phyloP scores from a whole-genome alignment of 1,140 invertebrate genomes.

The Coboldia fuscipes region DNA sequence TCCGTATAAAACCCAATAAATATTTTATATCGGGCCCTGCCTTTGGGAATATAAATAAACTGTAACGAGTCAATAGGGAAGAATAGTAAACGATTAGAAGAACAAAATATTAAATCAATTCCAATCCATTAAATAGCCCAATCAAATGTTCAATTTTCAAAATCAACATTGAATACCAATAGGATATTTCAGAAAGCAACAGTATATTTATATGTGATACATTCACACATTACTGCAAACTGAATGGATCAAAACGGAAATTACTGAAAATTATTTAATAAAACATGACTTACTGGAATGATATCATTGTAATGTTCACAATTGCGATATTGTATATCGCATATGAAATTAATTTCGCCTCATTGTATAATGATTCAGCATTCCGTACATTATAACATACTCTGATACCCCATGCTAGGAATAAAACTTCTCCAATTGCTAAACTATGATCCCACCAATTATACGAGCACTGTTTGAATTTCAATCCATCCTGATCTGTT shows the following conservation, averaged over 20 bases:
- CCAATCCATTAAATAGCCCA: neutral
- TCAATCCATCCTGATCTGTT: slow-evolving; percentile 44
- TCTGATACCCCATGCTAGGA: slow-evolving; percentile 73
- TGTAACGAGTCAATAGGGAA: slow-evolving; percentile 23
- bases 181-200: too few relatives aligned
- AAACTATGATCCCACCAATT: slow-evolving; percentile 87
- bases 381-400: slow-evolving; percentile 81
- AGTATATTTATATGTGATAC: too few relatives aligned
- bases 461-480: slow-evolving; percentile 72
- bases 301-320: slow-evolving; percentile 75
- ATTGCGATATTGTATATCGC: slow-evolving; percentile 86
- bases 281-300: slow-evolving; percentile 65
- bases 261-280: neutral
- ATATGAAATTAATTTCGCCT: slow-evolving; percentile 76
- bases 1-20: slow-evolving; percentile 63
- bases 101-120: neutral
- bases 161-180: too few relatives aligned
- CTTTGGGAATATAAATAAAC: slow-evolving; percentile 60
- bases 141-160: too few relatives aligned
- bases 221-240: too few relatives aligned
- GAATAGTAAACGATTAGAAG: too few relatives aligned
- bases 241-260: too few relatives aligned
- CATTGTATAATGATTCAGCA: slow-evolving; percentile 79
- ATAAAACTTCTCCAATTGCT: slow-evolving; percentile 69
- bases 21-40: slow-evolving; percentile 80